Evolutionary conservation across 2,113 vertebrate genomes (phyloP).

Genomic region (Toxotes chatareus): DNA sequence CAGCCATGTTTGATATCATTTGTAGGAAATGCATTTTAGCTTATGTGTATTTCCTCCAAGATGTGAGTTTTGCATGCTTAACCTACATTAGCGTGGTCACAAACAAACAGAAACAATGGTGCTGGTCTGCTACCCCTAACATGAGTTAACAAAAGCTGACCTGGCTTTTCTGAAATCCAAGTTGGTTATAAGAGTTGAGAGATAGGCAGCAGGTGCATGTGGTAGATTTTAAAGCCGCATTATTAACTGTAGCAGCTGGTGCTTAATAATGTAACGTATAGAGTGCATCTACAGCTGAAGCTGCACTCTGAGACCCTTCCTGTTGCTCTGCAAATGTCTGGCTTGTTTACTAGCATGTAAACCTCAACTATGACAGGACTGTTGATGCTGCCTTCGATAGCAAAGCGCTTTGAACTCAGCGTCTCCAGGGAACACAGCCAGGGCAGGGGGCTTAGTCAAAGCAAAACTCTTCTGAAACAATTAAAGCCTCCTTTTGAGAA

Average conservation of each 20-base stretch:
- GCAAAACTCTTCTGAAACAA: background rate
- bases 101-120: background rate
- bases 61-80: no score
- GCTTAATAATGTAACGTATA: background rate
- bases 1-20: no score
- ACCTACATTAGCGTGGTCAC: background rate
- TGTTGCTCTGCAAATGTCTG: conserved; percentile 9
- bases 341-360: conserved; percentile 26
- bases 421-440: conserved; percentile 22
- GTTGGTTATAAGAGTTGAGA: background rate
- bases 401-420: conserved; percentile 11
- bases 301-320: background rate
- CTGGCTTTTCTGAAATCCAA: background rate
- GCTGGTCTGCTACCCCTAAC: background rate
- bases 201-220: background rate
- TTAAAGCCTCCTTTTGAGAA: background rate
- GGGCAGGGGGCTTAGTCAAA: background rate
- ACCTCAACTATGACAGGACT: conserved; percentile 15
- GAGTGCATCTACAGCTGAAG: background rate
- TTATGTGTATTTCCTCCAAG: no score
- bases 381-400: conserved; percentile 43
- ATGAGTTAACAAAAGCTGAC: background rate
- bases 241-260: background rate
- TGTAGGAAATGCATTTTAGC: no score
- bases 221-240: background rate